These are phyloP conservation scores for Clarias gariepinus DNA, from an alignment of 2,113 vertebrate species.

Conservation along the genomic window DNA sequence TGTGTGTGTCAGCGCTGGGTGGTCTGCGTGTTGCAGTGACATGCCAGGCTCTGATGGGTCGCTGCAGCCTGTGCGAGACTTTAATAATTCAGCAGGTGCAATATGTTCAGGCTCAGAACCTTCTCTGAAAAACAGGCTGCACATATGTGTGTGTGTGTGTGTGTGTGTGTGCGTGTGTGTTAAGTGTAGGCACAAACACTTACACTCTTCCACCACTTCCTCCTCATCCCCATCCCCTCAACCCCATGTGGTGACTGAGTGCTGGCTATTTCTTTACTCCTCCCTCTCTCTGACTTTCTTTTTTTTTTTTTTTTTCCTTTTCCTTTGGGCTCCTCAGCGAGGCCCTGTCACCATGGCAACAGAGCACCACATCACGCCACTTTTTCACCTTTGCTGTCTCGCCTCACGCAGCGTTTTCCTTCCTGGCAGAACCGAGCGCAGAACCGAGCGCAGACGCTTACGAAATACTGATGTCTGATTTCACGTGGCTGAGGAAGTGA, in stretches of 20 bases:
- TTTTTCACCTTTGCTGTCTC: constrained; percentile 82
- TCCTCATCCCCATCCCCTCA: constrained; percentile 59
- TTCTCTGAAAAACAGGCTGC: constrained; percentile 54
- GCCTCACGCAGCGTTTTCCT: constrained; percentile 71
- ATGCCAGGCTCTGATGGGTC: constrained; percentile 61
- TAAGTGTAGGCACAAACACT: constrained; percentile 36
- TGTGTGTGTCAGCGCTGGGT: constrained; percentile 57
- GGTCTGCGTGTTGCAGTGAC: constrained; percentile 44
- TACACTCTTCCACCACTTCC: constrained; percentile 47
- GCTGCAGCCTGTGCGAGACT: constrained; percentile 78
- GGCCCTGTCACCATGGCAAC: constrained; percentile 27
- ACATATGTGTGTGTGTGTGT: background rate
- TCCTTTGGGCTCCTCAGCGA: background rate
- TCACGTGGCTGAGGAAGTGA: constrained; percentile 70
- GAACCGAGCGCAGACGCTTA: constrained; percentile 58
- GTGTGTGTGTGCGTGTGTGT: constrained; percentile 4
- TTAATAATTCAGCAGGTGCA: constrained; percentile 89
- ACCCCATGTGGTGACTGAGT: constrained; percentile 7
- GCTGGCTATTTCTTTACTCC: constrained; percentile 6
- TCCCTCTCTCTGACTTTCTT: constrained; percentile 58
- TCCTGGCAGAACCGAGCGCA: constrained; percentile 74
- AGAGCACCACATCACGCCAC: constrained; percentile 75
- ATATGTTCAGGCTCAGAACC: constrained; percentile 73
- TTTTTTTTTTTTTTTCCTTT: constrained; percentile 70
- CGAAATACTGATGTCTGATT: constrained; percentile 81